Evolutionary conservation across 2,888 invertebrate genomes (phyloP), one percentile per base, ranked within the genome.

Genomic region (Metalampra italica): DNA sequence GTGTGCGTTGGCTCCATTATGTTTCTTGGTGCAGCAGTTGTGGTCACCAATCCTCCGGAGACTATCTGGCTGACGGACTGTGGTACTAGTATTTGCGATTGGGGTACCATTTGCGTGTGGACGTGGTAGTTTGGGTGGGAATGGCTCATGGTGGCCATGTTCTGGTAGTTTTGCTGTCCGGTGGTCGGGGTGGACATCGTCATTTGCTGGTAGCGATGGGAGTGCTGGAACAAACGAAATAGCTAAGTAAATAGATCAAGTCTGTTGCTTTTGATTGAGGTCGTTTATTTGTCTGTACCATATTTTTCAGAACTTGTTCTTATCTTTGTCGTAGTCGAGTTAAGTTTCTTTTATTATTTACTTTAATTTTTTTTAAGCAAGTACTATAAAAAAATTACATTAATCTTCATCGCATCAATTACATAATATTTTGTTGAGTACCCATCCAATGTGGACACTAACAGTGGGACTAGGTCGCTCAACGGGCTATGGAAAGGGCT

Each of bases 201-300:
- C 86, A 89, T 86, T 37, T 66, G 87, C 55, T 82, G 89, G 69
- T 82, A 85, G 52, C 86, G 78, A 53, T 82, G 79, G 7, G 76
- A 49, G 43, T 80, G 82, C 81, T 86, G 78, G 0, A 70, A 74
- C 8, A 13, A 46, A 41, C 40, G 11, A 34, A 42, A 9, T 29
- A 29, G 9, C 9, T 3, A 11, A 11, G n/a, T 34, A 34, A 34
- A 11, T 11, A 34, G 7, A 34, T 34, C 2, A 34, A 34, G 9
- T 34, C 7, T 30, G 30, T 7, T n/a, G n/a, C n/a, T n/a, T n/a
- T n/a, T n/a, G n/a, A n/a, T n/a, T n/a, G n/a, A n/a, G n/a, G n/a
- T n/a, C n/a, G n/a, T n/a, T n/a, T n/a, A n/a, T n/a, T n/a, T n/a
- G n/a, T n/a, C n/a, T n/a, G n/a, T n/a, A n/a, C n/a, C n/a, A n/a